Evolutionary conservation across 2,888 invertebrate genomes (phyloP), one percentile per base, ranked within the genome.

Genomic region (Diaperis boleti): DNA sequence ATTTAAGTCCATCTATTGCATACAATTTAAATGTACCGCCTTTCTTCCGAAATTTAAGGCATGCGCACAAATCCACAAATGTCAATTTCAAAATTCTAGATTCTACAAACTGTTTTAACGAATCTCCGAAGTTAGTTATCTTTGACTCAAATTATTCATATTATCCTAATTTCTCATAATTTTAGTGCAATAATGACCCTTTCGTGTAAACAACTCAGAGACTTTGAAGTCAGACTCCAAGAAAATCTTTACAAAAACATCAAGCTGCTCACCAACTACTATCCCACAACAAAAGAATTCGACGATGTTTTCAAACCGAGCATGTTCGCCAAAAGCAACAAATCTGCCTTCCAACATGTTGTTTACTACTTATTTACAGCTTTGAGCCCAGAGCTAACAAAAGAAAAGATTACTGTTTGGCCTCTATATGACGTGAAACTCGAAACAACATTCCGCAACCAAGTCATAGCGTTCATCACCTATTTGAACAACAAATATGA

Each of bases 241-340:
- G 75, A 77, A 55, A 59, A 69, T 13, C 66, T 81, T 8, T 74
- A 78, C 60, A 72, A 68, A n/a, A 79, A 77, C 61, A 63, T 81
- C 5, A 59, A 55, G 20, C 68, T 79, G 5, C 63, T 80, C 50
- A 78, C 74, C 10, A 44, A 60, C 10, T 55, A 72, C 17, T 72
- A 78, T 50, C 74, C 76, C 14, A 68, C 79, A 49, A 63, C 71
- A 11, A 67, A 72, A 45, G 75, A 77, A 22, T 79, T 79, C 45
- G 59, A 74, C 39, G 22, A 59, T 1, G 69, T 76, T 10, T 78
- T 79, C 33, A 78, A 74, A 56, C 73, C 68, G 56, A 76, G 79
- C 57, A 81, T 81, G 81, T 81, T 81, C 59, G 59, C 69, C 1
- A 81, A 79, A 69, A 79, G 73, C 37, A 81, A 81, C 70, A 79